phyloP scores from a whole-genome alignment of 2,888 invertebrate genomes.

The Stratiomys singularior region DNA sequence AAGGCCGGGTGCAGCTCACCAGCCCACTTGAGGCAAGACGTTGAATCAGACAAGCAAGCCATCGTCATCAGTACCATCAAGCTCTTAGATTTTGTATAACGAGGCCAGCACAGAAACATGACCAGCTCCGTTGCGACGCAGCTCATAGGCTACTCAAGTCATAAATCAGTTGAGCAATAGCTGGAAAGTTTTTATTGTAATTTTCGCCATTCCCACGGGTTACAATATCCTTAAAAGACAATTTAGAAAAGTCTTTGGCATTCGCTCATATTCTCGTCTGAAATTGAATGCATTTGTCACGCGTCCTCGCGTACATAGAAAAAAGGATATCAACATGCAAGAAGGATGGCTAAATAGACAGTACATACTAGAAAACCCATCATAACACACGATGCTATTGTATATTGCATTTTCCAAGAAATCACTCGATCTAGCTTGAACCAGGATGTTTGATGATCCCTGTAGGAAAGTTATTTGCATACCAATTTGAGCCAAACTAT shows the following conservation, averaged over 20 bases:
- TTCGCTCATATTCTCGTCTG: no score
- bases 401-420: no score
- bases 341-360: no score
- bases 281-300: no score
- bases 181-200: constrained; percentile 56
- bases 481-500: no score
- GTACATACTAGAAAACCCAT: no score
- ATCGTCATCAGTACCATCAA: constrained; percentile 8
- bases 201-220: constrained; percentile 56
- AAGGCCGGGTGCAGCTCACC: neutral
- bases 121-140: neutral
- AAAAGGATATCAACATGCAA: no score
- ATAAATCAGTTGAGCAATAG: constrained; percentile 56
- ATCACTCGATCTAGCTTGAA: no score
- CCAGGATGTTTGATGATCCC: no score
- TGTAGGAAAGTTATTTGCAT: no score
- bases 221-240: constrained; percentile 57
- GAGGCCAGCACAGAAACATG: neutral
- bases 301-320: no score
- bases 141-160: constrained; percentile 46
- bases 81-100: neutral
- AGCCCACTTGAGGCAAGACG: neutral
- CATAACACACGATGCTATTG: no score
- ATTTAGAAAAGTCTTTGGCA: constrained; percentile 55
- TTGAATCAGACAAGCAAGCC: constrained; percentile 22